phyloP scores from a whole-genome alignment of 2,797 vertebrate genomes.

The Rhincodon typus region DNA sequence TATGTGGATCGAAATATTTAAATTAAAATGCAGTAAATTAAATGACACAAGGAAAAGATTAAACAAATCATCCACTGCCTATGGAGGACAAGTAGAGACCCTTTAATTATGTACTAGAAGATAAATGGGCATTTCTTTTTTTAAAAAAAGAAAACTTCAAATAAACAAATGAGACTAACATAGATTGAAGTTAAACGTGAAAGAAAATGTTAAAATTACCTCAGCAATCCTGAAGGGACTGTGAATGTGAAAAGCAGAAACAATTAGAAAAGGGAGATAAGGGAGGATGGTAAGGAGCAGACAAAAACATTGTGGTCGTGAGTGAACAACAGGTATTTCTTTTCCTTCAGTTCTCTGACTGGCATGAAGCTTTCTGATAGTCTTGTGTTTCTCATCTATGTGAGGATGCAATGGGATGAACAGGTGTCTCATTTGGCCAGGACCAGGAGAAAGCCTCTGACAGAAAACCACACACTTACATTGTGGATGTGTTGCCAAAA shows the following conservation, averaged over 20 bases:
- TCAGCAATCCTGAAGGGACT: background rate
- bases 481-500: background rate
- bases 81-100: background rate
- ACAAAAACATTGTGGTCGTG: background rate
- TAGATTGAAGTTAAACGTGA: background rate
- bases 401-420: too few relatives aligned
- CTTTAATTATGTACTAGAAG: background rate
- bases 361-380: too few relatives aligned
- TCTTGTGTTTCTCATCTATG: too few relatives aligned
- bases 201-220: background rate
- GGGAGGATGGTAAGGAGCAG: background rate
- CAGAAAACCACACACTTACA: background rate
- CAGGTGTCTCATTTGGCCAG: too few relatives aligned
- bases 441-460: too few relatives aligned
- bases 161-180: background rate
- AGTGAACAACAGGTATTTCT: background rate
- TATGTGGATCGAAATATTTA: background rate
- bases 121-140: background rate
- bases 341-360: background rate
- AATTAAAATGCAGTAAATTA: background rate
- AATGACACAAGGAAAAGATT: background rate
- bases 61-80: background rate
- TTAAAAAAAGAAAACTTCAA: background rate
- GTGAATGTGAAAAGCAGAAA: background rate
- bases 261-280: background rate